Conservation (phyloP, 2,113 vertebrate genomes). For the Sceloporus tristichus region DNA sequence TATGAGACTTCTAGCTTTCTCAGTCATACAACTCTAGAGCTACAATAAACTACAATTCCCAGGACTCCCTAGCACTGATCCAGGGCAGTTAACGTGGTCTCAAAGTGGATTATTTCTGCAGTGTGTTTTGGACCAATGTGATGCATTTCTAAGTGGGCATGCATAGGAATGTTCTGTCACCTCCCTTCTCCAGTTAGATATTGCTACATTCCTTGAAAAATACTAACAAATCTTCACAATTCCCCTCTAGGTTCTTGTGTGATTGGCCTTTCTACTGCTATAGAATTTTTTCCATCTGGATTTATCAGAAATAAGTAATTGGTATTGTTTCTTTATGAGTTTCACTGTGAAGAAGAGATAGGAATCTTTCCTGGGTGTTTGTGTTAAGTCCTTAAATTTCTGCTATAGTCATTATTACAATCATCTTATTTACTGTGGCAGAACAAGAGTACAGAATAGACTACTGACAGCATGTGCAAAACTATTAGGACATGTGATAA, state of each 20-base stretch:
- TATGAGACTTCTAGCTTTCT: too few species aligned
- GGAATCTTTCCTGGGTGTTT: not conserved
- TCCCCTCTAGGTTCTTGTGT: not conserved
- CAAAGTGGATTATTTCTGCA: too few species aligned
- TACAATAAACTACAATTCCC: too few species aligned
- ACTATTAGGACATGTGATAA: slow-evolving; percentile 41
- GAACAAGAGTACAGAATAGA: slow-evolving; percentile 20
- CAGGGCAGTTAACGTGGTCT: too few species aligned
- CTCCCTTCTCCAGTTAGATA: not conserved
- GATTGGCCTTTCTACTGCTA: slow-evolving; percentile 7
- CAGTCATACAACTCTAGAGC: too few species aligned
- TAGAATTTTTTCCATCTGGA: slow-evolving; percentile 3
- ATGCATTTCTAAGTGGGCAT: not conserved
- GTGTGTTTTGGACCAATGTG: not conserved
- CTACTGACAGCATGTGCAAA: slow-evolving; percentile 24
- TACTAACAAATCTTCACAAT: not conserved
- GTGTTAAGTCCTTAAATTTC: slow-evolving; percentile 1
- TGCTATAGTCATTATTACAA: slow-evolving; percentile 1
- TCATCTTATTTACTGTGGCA: slow-evolving; percentile 30
- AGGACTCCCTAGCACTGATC: too few species aligned
- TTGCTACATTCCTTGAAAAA: not conserved
- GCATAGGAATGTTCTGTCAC: not conserved
- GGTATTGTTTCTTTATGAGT: slow-evolving; percentile 25
- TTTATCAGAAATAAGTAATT: slow-evolving; percentile 33
- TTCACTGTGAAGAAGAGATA: slow-evolving; percentile 10